Base-by-base conservation (phyloP, 2,888 invertebrate genomes). In the Macrosoma leucophasiata region DNA sequence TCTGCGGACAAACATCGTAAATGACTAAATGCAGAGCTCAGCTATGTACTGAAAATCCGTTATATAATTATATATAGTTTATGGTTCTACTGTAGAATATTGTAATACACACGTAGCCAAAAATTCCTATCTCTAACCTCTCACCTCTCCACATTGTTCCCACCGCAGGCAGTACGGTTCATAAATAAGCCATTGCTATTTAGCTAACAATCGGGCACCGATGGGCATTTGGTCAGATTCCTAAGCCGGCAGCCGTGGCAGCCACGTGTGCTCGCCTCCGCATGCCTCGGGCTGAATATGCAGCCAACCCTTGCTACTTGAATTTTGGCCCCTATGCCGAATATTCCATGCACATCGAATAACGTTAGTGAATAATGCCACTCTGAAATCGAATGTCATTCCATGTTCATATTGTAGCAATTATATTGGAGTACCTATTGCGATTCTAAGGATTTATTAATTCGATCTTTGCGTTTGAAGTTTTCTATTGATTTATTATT, bases 201-300 rank as follows among this genome's bases (percentile, higher is more conserved):
- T 68, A 71, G 68, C 69, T 63, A 72, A 70, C 78, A 77, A 73
- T 75, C 70, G 77, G 63, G 71, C 63, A 62, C 54, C 75, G 72
- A 71, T 78, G 79, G 76, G 78, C 82, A 82, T 82, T 81, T 72
- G 82, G 79, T 78, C 67, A 76, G 81, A 84, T 84, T 84, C 82
- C 82, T 60, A 56, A 59, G 67, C 59, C 64, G 54, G 75, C 69
- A 68, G 76, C 61, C 72, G 64, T 60, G 70, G 74, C 59, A 71
- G 81, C 74, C 79, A 77, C 78, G 78, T 82, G 81, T 81, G 82
- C 63, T 68, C 60, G 68, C 68, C 66, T 68, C 54, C 48, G 62
- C 78, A 76, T 81, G 79, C 82, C 78, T 70, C 60, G 29, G 49
- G 50, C 62, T 57, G 78, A 71, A 70, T 78, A 79, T 79, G 77